A percentile compares a stretch with the other conserved stretches of the same genome.
phyloP scores from a whole-genome alignment of 2,888 invertebrate genomes.

The Vesta saturnalis region DNA sequence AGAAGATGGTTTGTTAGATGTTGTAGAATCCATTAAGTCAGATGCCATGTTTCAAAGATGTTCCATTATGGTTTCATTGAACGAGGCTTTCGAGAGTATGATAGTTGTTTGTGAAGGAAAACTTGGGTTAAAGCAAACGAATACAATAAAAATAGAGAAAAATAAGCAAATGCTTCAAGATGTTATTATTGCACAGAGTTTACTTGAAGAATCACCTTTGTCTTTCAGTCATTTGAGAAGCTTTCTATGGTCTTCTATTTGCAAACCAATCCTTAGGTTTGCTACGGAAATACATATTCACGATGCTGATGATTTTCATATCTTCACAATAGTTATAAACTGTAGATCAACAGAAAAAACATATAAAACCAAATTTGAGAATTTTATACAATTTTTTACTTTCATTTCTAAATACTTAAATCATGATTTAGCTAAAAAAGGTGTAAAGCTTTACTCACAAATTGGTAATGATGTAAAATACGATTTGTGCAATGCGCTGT shows the following conservation, averaged over 20 bases:
- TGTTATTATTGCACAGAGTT: conserved; percentile 59
- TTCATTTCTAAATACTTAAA: conserved; percentile 69
- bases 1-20: conserved; percentile 64
- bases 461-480: conserved; percentile 67
- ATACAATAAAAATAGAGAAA: conserved; percentile 59
- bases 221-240: conserved; percentile 68
- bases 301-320: conserved; percentile 52
- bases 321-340: conserved; percentile 58
- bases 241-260: conserved; percentile 67
- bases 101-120: conserved; percentile 61
- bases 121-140: conserved; percentile 56
- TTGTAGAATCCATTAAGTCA: conserved; percentile 64
- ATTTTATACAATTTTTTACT: conserved; percentile 67
- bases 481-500: conserved; percentile 72
- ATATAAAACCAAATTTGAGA: conserved; percentile 68
- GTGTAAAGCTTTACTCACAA: no score
- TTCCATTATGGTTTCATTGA: conserved; percentile 63
- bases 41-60: conserved; percentile 63
- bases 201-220: conserved; percentile 57
- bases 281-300: conserved; percentile 62
- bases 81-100: conserved; percentile 64
- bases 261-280: conserved; percentile 68
- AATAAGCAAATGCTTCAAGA: conserved; percentile 59
- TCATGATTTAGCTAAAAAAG: conserved; percentile 60
- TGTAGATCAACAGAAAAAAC: conserved; percentile 59